Conservation (phyloP, 37 sponge, comb jelly and placozoan species). For the Geodia barretti region DNA sequence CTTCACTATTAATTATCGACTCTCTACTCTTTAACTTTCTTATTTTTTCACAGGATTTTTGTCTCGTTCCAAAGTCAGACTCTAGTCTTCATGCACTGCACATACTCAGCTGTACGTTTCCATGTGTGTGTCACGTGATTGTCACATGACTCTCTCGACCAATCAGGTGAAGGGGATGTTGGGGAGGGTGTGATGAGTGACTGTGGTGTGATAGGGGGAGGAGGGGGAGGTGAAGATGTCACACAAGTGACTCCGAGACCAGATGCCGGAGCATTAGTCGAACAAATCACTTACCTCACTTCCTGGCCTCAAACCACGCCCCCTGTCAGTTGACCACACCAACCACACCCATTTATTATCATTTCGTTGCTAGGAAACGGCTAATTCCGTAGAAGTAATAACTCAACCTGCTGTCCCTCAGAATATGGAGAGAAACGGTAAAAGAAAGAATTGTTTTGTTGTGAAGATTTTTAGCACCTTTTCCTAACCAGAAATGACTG, state of each 20-base stretch:
- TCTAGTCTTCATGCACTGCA: conserved; percentile 8
- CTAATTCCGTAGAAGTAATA: neutral
- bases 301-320: conserved; percentile 44
- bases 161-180: neutral
- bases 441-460: too few species aligned
- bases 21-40: conserved; percentile 1
- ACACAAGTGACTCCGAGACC: conserved; percentile 46
- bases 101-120: too few species aligned
- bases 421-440: too few species aligned
- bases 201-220: neutral
- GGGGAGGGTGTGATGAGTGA: neutral
- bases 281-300: conserved; percentile 62
- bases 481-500: neutral
- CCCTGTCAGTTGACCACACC: neutral
- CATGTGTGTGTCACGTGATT: too few species aligned
- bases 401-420: neutral
- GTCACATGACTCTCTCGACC: neutral
- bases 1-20: neutral
- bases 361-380: neutral
- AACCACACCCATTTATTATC: neutral
- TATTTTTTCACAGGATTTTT: conserved; percentile 48
- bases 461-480: neutral
- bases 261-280: conserved; percentile 50
- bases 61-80: conserved; percentile 55
- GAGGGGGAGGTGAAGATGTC: conserved; percentile 6